A percentile compares a stretch with the other conserved stretches of the same genome.
Conservation (phyloP, 2,113 vertebrate species). For the Alouatta palliata region DNA sequence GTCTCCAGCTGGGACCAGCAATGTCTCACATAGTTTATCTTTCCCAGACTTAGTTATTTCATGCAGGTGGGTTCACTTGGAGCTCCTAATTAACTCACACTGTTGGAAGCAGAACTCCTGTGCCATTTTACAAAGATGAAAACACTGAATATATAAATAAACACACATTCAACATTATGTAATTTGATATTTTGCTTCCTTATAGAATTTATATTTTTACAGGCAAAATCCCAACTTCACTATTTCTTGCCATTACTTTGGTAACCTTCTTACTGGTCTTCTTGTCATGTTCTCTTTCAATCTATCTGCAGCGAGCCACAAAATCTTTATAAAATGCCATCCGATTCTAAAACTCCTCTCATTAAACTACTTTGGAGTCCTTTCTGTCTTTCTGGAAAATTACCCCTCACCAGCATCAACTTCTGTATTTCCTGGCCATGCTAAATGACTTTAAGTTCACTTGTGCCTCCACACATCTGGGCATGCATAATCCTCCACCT, state of each 20-base stretch:
- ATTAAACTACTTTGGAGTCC: neutral
- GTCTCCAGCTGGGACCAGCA: neutral
- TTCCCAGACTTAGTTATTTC: neutral
- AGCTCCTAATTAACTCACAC: neutral
- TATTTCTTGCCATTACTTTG: neutral
- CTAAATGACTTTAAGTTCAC: neutral
- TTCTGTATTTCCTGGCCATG: neutral
- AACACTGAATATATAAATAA: neutral
- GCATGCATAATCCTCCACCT: neutral
- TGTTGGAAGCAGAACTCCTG: neutral
- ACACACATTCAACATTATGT: neutral
- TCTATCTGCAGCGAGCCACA: neutral
- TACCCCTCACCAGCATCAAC: neutral
- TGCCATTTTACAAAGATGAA: neutral
- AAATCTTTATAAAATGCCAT: neutral
- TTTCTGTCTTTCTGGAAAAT: neutral
- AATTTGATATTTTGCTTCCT: neutral
- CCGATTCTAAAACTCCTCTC: neutral
- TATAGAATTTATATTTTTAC: neutral
- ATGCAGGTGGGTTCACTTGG: neutral
- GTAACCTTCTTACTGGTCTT: neutral
- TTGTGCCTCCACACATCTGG: neutral
- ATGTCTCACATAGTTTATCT: neutral
- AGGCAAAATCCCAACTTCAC: neutral
- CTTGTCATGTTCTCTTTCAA: neutral